A percentile compares a stretch with the other conserved stretches of the same genome.
These are phyloP conservation scores for Gambusia affinis DNA, from an alignment of 2,113 vertebrate genomes.

Conservation along the genomic window DNA sequence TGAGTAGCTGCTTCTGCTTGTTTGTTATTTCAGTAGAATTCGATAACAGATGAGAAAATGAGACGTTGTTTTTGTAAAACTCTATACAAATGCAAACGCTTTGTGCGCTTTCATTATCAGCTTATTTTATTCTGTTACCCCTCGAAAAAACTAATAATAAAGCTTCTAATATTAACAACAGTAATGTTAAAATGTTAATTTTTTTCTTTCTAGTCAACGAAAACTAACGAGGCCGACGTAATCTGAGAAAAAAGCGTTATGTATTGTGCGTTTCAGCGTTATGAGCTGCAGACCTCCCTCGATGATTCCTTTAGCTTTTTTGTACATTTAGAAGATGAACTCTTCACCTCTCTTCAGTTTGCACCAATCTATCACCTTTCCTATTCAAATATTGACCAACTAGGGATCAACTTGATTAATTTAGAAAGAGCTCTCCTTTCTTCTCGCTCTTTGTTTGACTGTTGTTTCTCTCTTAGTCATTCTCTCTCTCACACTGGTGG, in stretches of 20 bases:
- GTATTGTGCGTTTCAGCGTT: neutral
- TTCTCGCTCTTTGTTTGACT: conserved; percentile 33
- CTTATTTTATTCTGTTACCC: neutral
- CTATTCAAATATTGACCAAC: conserved; percentile 53
- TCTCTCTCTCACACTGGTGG: conserved; percentile 77
- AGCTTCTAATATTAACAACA: neutral
- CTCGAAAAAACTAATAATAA: neutral
- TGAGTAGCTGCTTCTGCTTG: neutral
- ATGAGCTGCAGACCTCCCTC: neutral
- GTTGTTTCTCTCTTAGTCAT: conserved; percentile 52
- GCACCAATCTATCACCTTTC: conserved; percentile 49
- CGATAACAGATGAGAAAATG: neutral
- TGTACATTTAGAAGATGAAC: conserved; percentile 14
- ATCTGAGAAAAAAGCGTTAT: neutral
- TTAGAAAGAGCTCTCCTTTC: conserved; percentile 23
- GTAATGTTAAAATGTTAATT: no score
- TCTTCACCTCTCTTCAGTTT: conserved; percentile 24
- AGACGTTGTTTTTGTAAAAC: neutral
- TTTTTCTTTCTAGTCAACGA: neutral
- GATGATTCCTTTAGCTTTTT: conserved; percentile 11
- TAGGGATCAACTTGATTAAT: conserved; percentile 57
- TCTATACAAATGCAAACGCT: neutral
- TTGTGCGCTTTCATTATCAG: neutral
- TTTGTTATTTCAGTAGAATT: neutral
- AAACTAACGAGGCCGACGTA: no score